Base-by-base conservation (phyloP, 2,888 invertebrate genomes). In the Melikaiella ostensackeni region DNA sequence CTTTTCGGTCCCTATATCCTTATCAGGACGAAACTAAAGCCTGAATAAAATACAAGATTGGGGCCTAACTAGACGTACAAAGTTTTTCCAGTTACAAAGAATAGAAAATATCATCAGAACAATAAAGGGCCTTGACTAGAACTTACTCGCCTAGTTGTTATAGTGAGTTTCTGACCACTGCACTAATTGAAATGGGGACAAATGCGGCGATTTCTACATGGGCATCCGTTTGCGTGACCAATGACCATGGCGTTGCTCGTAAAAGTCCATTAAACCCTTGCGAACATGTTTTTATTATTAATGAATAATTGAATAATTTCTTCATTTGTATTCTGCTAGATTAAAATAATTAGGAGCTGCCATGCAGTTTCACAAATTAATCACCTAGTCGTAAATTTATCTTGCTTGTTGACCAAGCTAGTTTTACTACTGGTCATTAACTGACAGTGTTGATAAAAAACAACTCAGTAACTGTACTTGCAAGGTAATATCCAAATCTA, bases 201-300 rank as follows among this genome's bases (percentile, higher is more conserved):
- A n/a, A n/a, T n/a, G n/a, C n/a, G n/a, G n/a, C n/a, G n/a, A n/a
- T n/a, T n/a, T n/a, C n/a, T n/a, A n/a, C n/a, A n/a, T n/a, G n/a
- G n/a, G n/a, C n/a, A n/a, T 77, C 78, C 75, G 78, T 79, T 81
- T 78, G 79, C 79, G 80, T 77, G 82, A 82, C 80, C 13, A 57
- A n/a, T n/a, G n/a, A n/a, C n/a, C n/a, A n/a, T n/a, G n/a, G n/a
- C n/a, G n/a, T 55, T 24, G 55, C 21, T 24, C 24, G 5, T 24
- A 57, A 57, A 57, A 57, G 57, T 57, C 24, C 24, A 57, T 24
- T 57, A 24, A 57, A 57, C 13, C 21, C 13, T 13, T 9, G 7
- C 59, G 6, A 27, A 27, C 16, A 59, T 24, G 13, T 11, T 16
- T 27, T 59, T 27, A 59, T 59, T 59, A 27, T 16, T 59, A 24